Percentiles rank a stretch among this genome's conserved stretches.
Conservation (phyloP, 2,888 invertebrate species). For the Rhamphomyia laevipes region DNA sequence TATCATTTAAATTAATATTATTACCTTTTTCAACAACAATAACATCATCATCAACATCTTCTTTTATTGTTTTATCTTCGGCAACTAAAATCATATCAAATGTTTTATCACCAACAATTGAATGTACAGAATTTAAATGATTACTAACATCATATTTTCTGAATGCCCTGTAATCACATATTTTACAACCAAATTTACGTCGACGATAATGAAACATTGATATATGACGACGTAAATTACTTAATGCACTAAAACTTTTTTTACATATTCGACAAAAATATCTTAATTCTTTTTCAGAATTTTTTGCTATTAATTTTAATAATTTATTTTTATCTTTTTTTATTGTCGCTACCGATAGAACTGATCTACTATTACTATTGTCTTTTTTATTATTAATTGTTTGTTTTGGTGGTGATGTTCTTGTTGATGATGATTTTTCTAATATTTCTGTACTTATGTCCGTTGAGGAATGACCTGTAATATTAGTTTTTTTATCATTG, state of each 20-base stretch:
- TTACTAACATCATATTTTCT: constrained; percentile 51
- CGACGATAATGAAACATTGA: constrained; percentile 37
- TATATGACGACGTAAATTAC: constrained; percentile 36
- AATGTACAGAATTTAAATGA: constrained; percentile 52
- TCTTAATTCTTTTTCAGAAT: constrained; percentile 22
- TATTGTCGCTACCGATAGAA: neutral
- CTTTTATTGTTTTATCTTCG: constrained; percentile 29
- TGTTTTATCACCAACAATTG: constrained; percentile 40
- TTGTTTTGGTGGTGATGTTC: too few relatives aligned
- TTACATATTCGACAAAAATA: constrained; percentile 35
- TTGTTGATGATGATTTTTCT: too few relatives aligned
- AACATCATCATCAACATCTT: constrained; percentile 33
- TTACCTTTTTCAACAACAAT: constrained; percentile 15
- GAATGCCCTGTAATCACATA: constrained; percentile 59
- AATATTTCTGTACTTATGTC: too few relatives aligned
- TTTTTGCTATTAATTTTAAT: constrained; percentile 10
- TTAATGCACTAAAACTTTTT: constrained; percentile 33
- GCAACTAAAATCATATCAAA: constrained; percentile 30
- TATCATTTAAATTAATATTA: constrained; percentile 6
- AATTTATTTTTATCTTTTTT: constrained; percentile 3
- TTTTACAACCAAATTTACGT: constrained; percentile 60
- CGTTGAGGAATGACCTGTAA: too few relatives aligned
- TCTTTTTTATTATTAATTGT: too few relatives aligned
- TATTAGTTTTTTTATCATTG: too few relatives aligned
- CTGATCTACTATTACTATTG: neutral